Evolutionary conservation across 2,797 vertebrate species (phyloP), one percentile per base, ranked within the genome.

Genomic region (Xenentodon cancila): DNA sequence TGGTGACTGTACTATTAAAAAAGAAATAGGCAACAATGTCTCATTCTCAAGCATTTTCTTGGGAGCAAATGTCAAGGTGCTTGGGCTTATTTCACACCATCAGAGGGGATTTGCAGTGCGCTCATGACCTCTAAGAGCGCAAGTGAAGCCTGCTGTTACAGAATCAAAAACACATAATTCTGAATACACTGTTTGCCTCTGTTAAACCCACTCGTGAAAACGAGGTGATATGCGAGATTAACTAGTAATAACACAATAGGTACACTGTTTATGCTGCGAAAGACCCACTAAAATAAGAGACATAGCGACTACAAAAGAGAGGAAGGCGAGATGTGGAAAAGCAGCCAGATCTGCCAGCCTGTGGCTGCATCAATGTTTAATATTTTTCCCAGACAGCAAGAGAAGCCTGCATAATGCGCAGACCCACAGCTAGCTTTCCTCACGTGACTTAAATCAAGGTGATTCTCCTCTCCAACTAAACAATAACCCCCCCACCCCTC

Each of bases 1-100:
- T 93, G 93, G 93, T 94, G 91, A 94, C 91, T 94, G 92, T 93
- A 93, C 89, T 93, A 94, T 94, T 94, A 93, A 93, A 92, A 93
- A 88, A 85, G 83, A 94, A 92, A 92, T 92, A 93, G 92, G 92
- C 91, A 94, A 93, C 90, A 69, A 90, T 91, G 92, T 93, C 88
- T 93, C 90, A 75, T 89, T 92, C 84, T 92, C 91, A 89, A 89
- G 84, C 90, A 85, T 91, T 90, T 92, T 90, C 82, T 79, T 93
- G 75, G 77, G 67, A 75, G 66, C 72, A 70, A 75, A 59, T 78
- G 71, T 78, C 56, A 78, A 37, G 34, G 34, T 64, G 19, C 11
- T 72, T 67, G 43, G 53, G 45, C 25, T 62, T 69, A 48, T 47
- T 83, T 70, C 19, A 59, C 48, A 44, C 16, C 50, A 69, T 53